These are phyloP conservation scores for Drosophila koepferae DNA, from an alignment of 2,888 invertebrate species.

Conservation along the genomic window DNA sequence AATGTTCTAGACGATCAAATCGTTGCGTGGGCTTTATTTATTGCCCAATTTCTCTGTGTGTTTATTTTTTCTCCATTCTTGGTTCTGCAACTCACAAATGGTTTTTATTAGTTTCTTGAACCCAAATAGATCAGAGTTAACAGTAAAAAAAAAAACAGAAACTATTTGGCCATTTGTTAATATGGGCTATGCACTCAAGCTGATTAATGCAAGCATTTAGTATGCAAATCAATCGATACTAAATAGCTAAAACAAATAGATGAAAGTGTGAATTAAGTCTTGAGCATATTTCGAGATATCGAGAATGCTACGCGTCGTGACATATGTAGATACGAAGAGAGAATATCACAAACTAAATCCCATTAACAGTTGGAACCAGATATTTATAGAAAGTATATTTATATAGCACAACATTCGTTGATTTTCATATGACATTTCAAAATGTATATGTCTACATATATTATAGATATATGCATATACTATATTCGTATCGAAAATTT, in stretches of 20 bases:
- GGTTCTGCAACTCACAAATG: slow-evolving; percentile 6
- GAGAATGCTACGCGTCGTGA: background rate
- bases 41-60: slow-evolving; percentile 15
- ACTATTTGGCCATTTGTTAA: slow-evolving; percentile 14
- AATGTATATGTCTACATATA: background rate
- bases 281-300: background rate
- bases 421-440: background rate
- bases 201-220: background rate
- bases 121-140: slow-evolving; percentile 4
- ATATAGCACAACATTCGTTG: background rate
- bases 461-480: background rate
- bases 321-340: background rate
- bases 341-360: background rate
- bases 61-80: background rate
- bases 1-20: slow-evolving; percentile 20
- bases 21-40: slow-evolving; percentile 39
- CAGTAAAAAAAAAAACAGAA: background rate
- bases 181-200: slow-evolving; percentile 19
- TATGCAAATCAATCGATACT: background rate
- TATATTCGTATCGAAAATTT: background rate
- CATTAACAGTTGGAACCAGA: too few species aligned
- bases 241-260: background rate
- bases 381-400: background rate
- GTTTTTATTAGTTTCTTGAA: slow-evolving; percentile 16
- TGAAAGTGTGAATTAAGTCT: slow-evolving; percentile 7